Conservation (phyloP, 2,797 vertebrate genomes). For the Pogoniulus pusillus region DNA sequence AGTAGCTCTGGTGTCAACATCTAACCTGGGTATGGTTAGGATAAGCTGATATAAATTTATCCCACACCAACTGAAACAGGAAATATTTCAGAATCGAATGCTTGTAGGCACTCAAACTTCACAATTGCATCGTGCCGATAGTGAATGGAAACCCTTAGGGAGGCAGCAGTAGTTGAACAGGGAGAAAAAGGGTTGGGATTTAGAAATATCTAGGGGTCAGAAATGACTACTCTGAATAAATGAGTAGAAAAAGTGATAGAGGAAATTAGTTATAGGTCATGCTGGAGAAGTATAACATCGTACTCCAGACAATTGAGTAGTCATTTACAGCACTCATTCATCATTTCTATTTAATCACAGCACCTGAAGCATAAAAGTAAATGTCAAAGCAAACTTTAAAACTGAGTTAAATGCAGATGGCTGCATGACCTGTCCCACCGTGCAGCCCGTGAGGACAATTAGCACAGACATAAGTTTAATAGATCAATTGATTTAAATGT, state of each 20-base stretch:
- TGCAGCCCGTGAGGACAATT: neutral
- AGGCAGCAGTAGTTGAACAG: neutral
- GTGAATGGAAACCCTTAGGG: neutral
- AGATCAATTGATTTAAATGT: neutral
- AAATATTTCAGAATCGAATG: neutral
- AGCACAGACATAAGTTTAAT: neutral
- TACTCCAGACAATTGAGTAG: neutral
- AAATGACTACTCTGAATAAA: neutral
- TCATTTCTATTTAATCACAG: slow-evolving; percentile 36
- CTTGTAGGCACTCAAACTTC: neutral
- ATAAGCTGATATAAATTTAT: neutral
- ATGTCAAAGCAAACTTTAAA: slow-evolving; percentile 57
- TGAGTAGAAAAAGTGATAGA: neutral
- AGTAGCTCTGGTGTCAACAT: neutral
- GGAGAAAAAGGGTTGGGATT: neutral
- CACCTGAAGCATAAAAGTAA: slow-evolving; percentile 47
- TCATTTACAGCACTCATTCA: slow-evolving; percentile 2
- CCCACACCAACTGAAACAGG: neutral
- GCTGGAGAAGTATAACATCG: neutral
- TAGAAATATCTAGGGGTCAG: neutral
- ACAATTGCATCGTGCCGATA: neutral
- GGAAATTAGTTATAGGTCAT: slow-evolving; percentile 3
- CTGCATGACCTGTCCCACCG: neutral
- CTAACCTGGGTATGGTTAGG: neutral
- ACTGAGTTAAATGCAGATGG: neutral